These are phyloP conservation scores for Rhadinocentrus ornatus DNA, from an alignment of 2,797 vertebrate species.

Conservation along the genomic window DNA sequence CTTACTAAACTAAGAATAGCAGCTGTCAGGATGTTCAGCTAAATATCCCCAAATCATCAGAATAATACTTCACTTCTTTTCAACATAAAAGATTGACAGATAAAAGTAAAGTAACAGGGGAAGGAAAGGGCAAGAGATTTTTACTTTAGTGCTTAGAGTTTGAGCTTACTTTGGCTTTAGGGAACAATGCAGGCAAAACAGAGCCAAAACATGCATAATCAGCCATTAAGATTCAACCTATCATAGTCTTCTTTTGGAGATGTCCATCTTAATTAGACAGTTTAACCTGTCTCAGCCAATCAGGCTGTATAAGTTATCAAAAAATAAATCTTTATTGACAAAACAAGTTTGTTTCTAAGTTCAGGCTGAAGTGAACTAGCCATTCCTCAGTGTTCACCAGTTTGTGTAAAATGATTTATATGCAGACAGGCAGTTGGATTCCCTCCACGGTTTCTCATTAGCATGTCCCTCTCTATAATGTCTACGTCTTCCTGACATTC, in stretches of 20 bases:
- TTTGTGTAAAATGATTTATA: conserved; percentile 71
- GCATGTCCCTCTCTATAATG: conserved; percentile 45
- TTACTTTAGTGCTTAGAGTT: background rate
- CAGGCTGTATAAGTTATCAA: background rate
- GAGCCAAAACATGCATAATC: background rate
- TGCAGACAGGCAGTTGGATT: conserved; percentile 58
- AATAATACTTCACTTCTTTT: conserved; percentile 58
- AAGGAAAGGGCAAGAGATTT: background rate
- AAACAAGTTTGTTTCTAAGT: conserved; percentile 26
- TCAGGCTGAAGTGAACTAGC: conserved; percentile 31
- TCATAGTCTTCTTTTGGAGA: too few species aligned
- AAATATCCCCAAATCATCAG: conserved; percentile 39
- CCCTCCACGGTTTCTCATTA: conserved; percentile 50
- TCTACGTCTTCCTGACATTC: conserved; percentile 26
- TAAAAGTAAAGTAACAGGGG: background rate
- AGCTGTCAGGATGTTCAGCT: conserved; percentile 43
- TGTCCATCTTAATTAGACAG: background rate
- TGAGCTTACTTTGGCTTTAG: conserved; percentile 8
- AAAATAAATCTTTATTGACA: background rate
- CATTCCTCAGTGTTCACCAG: conserved; percentile 42
- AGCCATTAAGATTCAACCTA: too few species aligned
- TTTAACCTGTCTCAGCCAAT: background rate
- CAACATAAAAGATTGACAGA: conserved; percentile 31
- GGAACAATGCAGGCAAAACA: background rate
- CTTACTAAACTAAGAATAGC: conserved; percentile 25